These are phyloP conservation scores for Cladopsammia gracilis DNA, from an alignment of 64 coral and sea anemone genomes.

Conservation along the genomic window DNA sequence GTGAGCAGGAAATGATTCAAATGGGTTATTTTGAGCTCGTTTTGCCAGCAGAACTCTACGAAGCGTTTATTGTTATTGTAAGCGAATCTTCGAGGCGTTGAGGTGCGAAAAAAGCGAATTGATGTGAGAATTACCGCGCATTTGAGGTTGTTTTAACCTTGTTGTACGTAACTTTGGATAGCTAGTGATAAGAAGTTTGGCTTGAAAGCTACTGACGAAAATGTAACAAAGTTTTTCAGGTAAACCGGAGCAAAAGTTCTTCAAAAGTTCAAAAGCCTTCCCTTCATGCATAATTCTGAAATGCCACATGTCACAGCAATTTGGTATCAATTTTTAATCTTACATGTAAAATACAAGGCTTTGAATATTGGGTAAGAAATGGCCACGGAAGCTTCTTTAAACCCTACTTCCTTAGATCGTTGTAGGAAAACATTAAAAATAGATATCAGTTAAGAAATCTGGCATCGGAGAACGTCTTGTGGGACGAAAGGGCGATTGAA, in stretches of 20 bases:
- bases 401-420: not conserved
- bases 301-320: slow-evolving; percentile 96
- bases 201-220: not conserved
- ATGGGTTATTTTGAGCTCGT: not conserved
- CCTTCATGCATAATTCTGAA: slow-evolving; percentile 96
- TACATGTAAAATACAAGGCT: slow-evolving; percentile 64
- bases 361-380: slow-evolving; percentile 40
- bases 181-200: not conserved
- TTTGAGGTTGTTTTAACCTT: not conserved
- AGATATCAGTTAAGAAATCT: not conserved
- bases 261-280: slow-evolving; percentile 31
- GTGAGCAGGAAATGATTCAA: not conserved
- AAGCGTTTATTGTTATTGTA: slow-evolving; percentile 87
- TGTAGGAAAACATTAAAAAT: not conserved
- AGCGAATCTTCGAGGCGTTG: slow-evolving; percentile 86
- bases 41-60: slow-evolving; percentile 55
- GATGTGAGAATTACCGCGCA: not conserved
- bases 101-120: slow-evolving; percentile 49
- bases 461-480: not conserved
- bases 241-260: slow-evolving; percentile 35
- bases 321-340: slow-evolving; percentile 99
- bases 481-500: not conserved
- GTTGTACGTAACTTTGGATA: not conserved
- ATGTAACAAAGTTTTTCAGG: not conserved
- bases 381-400: slow-evolving; percentile 3